Evolutionary conservation across 2,888 invertebrate species (phyloP), one percentile per base, ranked within the genome.

Genomic region (Diadegma fenestrale): DNA sequence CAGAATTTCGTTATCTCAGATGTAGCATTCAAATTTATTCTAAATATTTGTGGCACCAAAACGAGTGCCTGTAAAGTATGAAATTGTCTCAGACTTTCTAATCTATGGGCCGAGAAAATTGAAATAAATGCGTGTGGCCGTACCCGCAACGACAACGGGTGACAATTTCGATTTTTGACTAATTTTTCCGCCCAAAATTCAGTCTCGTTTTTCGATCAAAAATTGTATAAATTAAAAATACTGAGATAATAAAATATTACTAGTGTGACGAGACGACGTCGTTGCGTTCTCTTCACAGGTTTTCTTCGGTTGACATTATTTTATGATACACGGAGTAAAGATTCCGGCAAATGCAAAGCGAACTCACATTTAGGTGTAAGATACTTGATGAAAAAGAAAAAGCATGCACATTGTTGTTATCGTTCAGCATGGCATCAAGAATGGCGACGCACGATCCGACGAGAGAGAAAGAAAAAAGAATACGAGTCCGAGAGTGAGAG

Each of bases 331-430:
- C 19, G 22, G 22, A 10, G 2, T 10, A 26, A 22, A 43, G 41
- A n/a, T 58, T 30, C 7, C 43, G 66, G 41, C 10, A 37, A 41
- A 71, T 14, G 69, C 63, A 71, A 3, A 48, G 30, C 43, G 72
- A 64, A 64, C 66, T n/a, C 82, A 88, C 84, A 88, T 90, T 91
- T 92, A 91, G 91, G 91, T 92, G 90, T 90, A 87, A 88, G 88
- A 88, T 88, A 87, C 90, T 90, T 89, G 90, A 87, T 37, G 76
- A 79, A 84, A 76, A 84, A 78, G 72, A 87, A 84, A 78, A 85
- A 43, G 80, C 63, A 66, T 30, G 54, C 10, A 41, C 33, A 7
- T 45, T 12, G 26, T n/a, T 51, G 58, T 66, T 69, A 69, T 51
- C 79, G 51, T 69, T 73, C 61, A 54, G 68, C 69, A 63, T 79